Evolutionary conservation across 2,113 vertebrate species (phyloP), one percentile per base, ranked within the genome.

Genomic region (Actenoides lindsayi): DNA sequence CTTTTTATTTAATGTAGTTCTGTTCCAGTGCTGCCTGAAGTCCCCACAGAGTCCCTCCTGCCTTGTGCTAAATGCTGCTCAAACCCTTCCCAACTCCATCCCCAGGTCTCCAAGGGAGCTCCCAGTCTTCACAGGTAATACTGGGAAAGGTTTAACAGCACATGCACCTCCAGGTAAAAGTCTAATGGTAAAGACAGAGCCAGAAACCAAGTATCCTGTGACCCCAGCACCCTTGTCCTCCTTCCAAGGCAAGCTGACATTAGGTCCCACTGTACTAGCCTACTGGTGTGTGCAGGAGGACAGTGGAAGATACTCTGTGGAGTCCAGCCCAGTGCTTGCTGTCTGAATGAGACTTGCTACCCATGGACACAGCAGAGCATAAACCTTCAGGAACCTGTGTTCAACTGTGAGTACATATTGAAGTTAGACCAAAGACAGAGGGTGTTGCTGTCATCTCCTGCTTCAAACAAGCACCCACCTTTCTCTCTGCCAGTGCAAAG

Each of bases 371-470:
- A 33, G 25, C 35, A 69, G 42, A 37, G 10, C 35, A 21, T 16
- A 50, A 80, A 85, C 10, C 27, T 39, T 1, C 12, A 30, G 28
- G 33, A 6, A 27, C 13, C 31, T 19, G 27, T 11, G 19, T 33
- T 50, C 24, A 5, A 2, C 3, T 16, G 41, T 16, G 50, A 42
- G n/a, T 16, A 10, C 9, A 1, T 4, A 13, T 2, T 7, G 16
- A 74, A 69, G 5, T 11, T 1, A 39, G 24, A 54, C 2, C 25
- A 4, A 13, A 56, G 24, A 4, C 0, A 6, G 56, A 87, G 18
- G 30, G 16, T 51, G 53, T 8, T 97, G 69, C 92, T 98, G 96
- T 89, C 96, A 92, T 95, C 97, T 96, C 77, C 94, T 93, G 95
- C 64, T 51, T 16, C 10, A 41, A 48, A 39, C 5, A 9, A 50